Conservation (phyloP, 1,140 invertebrate genomes). For the Schlechtendalia chinensis region DNA sequence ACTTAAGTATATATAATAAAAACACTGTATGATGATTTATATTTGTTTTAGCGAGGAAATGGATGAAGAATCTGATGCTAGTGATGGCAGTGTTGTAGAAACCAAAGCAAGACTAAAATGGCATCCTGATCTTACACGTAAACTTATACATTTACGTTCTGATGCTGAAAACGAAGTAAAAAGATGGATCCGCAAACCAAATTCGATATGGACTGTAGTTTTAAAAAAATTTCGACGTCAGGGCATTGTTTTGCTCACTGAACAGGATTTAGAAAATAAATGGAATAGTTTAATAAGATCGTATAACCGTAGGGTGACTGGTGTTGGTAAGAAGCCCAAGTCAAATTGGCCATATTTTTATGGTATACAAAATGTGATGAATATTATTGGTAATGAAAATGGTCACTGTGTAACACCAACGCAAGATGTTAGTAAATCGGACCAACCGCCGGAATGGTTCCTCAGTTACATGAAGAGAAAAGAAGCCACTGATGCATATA, state of each 20-base stretch:
- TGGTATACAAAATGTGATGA: slow-evolving; percentile 26
- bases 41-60: not conserved
- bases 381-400: slow-evolving; percentile 25
- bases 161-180: slow-evolving; percentile 44
- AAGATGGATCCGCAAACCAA: slow-evolving; percentile 41
- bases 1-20: not conserved
- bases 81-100: slow-evolving; percentile 34
- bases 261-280: slow-evolving; percentile 45
- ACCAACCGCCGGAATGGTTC: slow-evolving; percentile 44
- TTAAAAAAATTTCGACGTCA: slow-evolving; percentile 40
- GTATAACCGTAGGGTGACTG: slow-evolving; percentile 18
- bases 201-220: slow-evolving; percentile 42
- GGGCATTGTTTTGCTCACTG: slow-evolving; percentile 19
- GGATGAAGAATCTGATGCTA: slow-evolving; percentile 30
- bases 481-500: slow-evolving; percentile 34
- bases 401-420: not conserved
- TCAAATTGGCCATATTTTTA: slow-evolving; percentile 29
- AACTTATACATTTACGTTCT: slow-evolving; percentile 34
- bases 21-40: not conserved
- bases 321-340: slow-evolving; percentile 24
- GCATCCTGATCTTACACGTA: slow-evolving; percentile 22
- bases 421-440: not conserved
- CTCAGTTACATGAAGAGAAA: slow-evolving; percentile 43
- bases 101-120: slow-evolving; percentile 28
- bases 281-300: slow-evolving; percentile 44